phyloP scores from a whole-genome alignment of 2,888 invertebrate species.

The Prosopocoilus inquinatus region DNA sequence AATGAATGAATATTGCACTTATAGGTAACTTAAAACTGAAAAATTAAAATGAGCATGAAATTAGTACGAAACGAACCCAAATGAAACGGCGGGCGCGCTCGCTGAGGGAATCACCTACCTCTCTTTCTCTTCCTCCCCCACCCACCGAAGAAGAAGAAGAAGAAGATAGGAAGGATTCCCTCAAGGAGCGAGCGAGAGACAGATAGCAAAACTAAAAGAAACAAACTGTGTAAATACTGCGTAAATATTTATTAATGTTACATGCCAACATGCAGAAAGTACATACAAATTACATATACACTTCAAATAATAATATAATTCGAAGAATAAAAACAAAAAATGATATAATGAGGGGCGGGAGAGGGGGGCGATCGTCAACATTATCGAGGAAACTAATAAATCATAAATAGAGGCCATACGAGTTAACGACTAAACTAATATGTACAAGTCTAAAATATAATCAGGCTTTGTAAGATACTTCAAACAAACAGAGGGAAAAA shows the following conservation, averaged over 20 bases:
- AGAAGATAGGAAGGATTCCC: no score
- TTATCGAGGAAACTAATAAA: not conserved
- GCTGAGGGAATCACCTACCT: not conserved
- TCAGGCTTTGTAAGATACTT: not conserved
- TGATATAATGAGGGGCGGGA: not conserved
- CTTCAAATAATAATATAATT: not conserved
- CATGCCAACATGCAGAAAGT: constrained; percentile 2
- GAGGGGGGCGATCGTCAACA: no score
- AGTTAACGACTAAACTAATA: not conserved
- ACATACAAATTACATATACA: constrained; percentile 2
- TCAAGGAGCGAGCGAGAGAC: not conserved
- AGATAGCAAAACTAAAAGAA: not conserved
- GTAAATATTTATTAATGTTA: constrained; percentile 6
- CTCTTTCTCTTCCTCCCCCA: not conserved
- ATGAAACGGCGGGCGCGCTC: constrained; percentile 3
- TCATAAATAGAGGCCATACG: not conserved
- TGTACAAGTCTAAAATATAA: constrained; percentile 1
- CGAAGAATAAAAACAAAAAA: not conserved
- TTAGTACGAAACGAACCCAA: constrained; percentile 43
- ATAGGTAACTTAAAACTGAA: constrained; percentile 55
- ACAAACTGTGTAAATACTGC: constrained; percentile 1
- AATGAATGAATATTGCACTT: constrained; percentile 41
- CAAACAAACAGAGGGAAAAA: not conserved
- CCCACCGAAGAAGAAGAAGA: no score
- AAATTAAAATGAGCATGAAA: constrained; percentile 45